Evolutionary conservation across 2,888 invertebrate species (phyloP).

Genomic region (Andrena haemorrhoa): DNA sequence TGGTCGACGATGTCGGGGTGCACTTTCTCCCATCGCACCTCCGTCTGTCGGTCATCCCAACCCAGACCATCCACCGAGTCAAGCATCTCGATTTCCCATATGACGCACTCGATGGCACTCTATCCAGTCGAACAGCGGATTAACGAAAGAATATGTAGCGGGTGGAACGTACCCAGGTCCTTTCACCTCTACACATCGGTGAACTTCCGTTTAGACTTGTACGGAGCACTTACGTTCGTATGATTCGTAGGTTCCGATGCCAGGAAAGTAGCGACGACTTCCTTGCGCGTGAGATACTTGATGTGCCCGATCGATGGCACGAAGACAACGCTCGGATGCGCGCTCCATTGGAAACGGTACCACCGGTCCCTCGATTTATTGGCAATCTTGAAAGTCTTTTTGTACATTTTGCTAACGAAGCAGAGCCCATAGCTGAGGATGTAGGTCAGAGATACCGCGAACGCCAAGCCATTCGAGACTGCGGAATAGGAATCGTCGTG

Average conservation of each 20-base stretch:
- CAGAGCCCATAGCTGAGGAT: constrained; percentile 83
- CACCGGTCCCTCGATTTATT: constrained; percentile 83
- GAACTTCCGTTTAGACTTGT: not conserved
- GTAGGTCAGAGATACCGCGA: constrained; percentile 63
- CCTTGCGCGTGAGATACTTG: constrained; percentile 84
- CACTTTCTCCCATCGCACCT: constrained; percentile 78
- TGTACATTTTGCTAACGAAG: constrained; percentile 81
- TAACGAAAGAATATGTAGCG: too few species aligned
- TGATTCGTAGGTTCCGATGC: constrained; percentile 82
- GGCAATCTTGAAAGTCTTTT: constrained; percentile 82
- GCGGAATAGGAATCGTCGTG: not conserved
- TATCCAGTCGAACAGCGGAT: constrained; percentile 19
- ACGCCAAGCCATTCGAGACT: not conserved
- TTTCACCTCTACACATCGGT: not conserved
- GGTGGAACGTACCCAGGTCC: too few species aligned
- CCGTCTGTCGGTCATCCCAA: constrained; percentile 85
- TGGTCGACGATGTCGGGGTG: constrained; percentile 22
- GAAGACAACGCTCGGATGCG: constrained; percentile 83
- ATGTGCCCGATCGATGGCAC: constrained; percentile 86
- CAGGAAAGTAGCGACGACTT: constrained; percentile 86
- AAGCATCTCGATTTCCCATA: constrained; percentile 69
- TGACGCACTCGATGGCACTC: constrained; percentile 71
- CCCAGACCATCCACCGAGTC: constrained; percentile 70
- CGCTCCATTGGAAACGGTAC: constrained; percentile 84
- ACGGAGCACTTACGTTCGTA: constrained; percentile 26